Percentiles rank a stretch among this genome's conserved stretches.
Evolutionary conservation across 2,888 invertebrate species (phyloP).

Genomic region (Augiades crinisus): DNA sequence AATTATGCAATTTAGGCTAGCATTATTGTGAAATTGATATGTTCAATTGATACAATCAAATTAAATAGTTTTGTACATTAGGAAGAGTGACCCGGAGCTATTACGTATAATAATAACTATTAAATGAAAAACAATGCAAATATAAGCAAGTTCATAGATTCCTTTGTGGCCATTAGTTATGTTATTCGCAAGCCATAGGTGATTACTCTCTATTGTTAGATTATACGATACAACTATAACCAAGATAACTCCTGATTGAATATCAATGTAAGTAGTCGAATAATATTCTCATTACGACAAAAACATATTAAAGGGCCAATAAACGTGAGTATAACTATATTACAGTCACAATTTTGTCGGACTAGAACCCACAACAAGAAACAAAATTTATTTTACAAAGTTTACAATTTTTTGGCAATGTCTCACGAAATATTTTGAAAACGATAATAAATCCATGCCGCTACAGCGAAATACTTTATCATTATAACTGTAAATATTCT

Average conservation of each 20-base stretch:
- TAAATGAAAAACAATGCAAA: constrained; percentile 72
- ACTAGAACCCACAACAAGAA: constrained; percentile 75
- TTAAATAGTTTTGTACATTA: constrained; percentile 23
- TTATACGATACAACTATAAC: constrained; percentile 68
- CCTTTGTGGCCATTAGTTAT: constrained; percentile 75
- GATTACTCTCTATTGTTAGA: constrained; percentile 75
- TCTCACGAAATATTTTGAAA: constrained; percentile 40
- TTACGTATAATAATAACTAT: constrained; percentile 41
- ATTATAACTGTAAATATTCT: too few relatives aligned
- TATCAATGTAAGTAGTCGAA: constrained; percentile 41
- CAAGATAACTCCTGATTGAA: constrained; percentile 59
- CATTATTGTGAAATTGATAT: constrained; percentile 4
- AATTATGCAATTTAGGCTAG: constrained; percentile 15
- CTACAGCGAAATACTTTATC: constrained; percentile 43
- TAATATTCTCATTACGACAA: constrained; percentile 51
- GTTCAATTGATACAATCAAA: constrained; percentile 22
- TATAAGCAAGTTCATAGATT: constrained; percentile 73
- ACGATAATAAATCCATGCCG: constrained; percentile 41
- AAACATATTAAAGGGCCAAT: constrained; percentile 57
- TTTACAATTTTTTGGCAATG: constrained; percentile 56
- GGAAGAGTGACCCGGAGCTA: constrained; percentile 14
- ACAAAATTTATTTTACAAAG: constrained; percentile 51
- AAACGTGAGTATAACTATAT: constrained; percentile 50
- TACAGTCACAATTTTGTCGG: constrained; percentile 72
- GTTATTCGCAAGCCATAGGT: constrained; percentile 79